These are phyloP conservation scores for Cheilosia impressa DNA, from an alignment of 2,888 invertebrate species.

Conservation along the genomic window DNA sequence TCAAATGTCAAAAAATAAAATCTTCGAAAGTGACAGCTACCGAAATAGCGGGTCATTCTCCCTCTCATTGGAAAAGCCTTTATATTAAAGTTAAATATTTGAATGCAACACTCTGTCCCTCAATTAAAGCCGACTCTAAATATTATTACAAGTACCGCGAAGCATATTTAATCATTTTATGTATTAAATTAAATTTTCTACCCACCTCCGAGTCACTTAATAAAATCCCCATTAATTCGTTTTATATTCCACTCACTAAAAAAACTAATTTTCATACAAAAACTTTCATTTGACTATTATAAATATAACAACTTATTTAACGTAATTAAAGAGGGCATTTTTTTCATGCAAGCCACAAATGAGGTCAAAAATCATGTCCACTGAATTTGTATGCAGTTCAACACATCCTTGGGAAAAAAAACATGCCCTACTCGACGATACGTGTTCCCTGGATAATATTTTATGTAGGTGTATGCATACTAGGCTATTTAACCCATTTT, in stretches of 20 bases:
- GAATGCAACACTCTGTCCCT: too few relatives aligned
- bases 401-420: slow-evolving; percentile 27
- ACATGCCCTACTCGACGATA: slow-evolving; percentile 26
- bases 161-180: too few relatives aligned
- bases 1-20: too few relatives aligned
- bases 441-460: slow-evolving; percentile 14
- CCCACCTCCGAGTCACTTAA: too few relatives aligned
- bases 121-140: too few relatives aligned
- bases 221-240: not conserved
- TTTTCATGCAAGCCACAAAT: slow-evolving; percentile 32
- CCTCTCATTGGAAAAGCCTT: too few relatives aligned
- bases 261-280: slow-evolving; percentile 3
- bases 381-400: slow-evolving; percentile 31
- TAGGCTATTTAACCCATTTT: slow-evolving; percentile 53
- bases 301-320: slow-evolving; percentile 52
- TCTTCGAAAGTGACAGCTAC: too few relatives aligned
- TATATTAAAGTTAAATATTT: too few relatives aligned
- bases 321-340: slow-evolving; percentile 40
- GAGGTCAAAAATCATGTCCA: slow-evolving; percentile 17
- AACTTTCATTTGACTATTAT: not conserved
- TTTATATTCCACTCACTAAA: not conserved
- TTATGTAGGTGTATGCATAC: slow-evolving; percentile 42
- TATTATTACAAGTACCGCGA: too few relatives aligned
- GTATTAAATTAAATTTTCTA: too few relatives aligned
- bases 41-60: too few relatives aligned